phyloP scores from a whole-genome alignment of 2,113 vertebrate species.

The Suricata suricatta region DNA sequence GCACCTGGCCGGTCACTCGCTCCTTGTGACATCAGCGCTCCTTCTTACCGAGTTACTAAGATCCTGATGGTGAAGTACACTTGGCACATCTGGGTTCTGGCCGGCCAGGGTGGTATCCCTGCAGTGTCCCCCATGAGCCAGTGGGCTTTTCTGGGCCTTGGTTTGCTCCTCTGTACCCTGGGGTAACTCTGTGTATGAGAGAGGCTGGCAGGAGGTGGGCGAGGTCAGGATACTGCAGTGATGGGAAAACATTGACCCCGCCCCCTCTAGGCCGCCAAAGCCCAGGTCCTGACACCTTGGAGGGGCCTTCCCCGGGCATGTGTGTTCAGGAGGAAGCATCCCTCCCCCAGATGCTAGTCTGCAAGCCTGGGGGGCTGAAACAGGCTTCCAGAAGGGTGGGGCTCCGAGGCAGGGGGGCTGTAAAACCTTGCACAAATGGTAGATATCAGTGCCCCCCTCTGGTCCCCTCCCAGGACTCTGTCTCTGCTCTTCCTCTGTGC shows the following conservation, averaged over 20 bases:
- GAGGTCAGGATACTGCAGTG: not conserved
- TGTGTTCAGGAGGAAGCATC: not conserved
- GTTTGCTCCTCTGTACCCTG: not conserved
- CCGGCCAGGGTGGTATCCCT: not conserved
- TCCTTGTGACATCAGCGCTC: not conserved
- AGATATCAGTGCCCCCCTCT: not conserved
- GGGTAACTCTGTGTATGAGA: not conserved
- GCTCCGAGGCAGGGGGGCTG: not conserved
- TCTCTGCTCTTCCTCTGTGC: not conserved
- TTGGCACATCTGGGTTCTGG: not conserved
- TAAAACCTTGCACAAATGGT: not conserved
- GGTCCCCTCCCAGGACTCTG: not conserved
- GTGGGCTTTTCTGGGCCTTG: not conserved
- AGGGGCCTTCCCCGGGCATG: not conserved
- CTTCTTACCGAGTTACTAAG: not conserved
- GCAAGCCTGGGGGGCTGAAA: not conserved
- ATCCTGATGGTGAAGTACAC: not conserved
- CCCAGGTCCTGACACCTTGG: not conserved
- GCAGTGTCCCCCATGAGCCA: not conserved
- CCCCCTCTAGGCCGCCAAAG: not conserved
- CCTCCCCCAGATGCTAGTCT: not conserved
- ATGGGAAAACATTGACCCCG: not conserved
- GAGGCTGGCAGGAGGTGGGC: not conserved
- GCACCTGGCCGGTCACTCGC: not conserved
- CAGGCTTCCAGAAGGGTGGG: not conserved